Evolutionary conservation across 2,797 vertebrate species (phyloP), one percentile per base, ranked within the genome.

Genomic region (Poecilia wingei): DNA sequence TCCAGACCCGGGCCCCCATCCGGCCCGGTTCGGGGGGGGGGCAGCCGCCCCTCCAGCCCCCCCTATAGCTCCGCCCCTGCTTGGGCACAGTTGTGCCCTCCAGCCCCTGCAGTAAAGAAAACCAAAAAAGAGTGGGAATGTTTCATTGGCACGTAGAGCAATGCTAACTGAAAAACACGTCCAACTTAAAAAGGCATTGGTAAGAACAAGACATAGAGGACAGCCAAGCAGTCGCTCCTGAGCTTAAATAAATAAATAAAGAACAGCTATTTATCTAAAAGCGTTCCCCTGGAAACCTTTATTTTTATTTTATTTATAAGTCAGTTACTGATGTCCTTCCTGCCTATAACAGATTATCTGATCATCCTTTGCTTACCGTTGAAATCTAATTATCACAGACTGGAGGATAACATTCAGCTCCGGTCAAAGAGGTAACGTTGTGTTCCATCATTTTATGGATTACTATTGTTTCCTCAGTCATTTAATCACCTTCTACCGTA

Each of bases 371-470:
- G 41, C 77, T 83, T 73, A 78, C 85, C 79, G 82, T 82, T 90
- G 87, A 87, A 93, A 88, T 92, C 79, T 80, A 85, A 92, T 93
- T 88, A 88, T 87, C 75, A 72, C 71, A 20, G 43, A 86, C 80
- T 39, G n/a, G 83, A 86, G 87, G 82, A 82, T 66, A 85, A 36
- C 78, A 43, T 57, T 72, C 72, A 74, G 68, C 77, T 72, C 59
- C 22, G 61, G 78, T 88, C 79, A 87, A 53, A 1, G 74, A 91
- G 88, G 89, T 88, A 87, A 91, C 86, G 88, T 33, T 12, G 33
- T 75, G 73, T 91, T 87, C 87, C 87, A 83, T 92, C 77, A 85
- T 78, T 84, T 90, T 87, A 93, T 90, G 78, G 93, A 94, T 93
- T 90, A 80, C 79, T 72, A 79, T 79, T 39, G 70, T 86, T 86